A percentile compares a stretch with the other conserved stretches of the same genome.
Conservation (phyloP, 2,113 vertebrate species). For the Trogon melanurus region DNA sequence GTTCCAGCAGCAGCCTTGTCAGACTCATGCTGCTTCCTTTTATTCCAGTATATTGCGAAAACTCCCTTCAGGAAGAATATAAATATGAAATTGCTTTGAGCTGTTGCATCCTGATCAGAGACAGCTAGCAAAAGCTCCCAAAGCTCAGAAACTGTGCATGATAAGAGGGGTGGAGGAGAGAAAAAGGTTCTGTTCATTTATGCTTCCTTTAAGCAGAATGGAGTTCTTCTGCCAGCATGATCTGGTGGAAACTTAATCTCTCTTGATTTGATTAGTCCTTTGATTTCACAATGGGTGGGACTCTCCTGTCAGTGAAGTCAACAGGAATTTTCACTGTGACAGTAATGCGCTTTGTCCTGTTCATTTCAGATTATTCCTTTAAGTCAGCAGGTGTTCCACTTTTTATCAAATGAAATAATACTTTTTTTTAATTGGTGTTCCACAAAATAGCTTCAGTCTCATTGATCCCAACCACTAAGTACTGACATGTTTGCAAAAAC, state of each 20-base stretch:
- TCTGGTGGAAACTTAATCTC: neutral
- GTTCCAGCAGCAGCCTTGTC: neutral
- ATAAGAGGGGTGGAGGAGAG: neutral
- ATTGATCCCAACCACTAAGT: neutral
- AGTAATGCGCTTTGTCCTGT: neutral
- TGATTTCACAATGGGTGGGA: constrained; percentile 1
- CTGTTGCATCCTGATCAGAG: neutral
- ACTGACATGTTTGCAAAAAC: neutral
- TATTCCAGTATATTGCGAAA: neutral
- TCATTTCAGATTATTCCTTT: neutral
- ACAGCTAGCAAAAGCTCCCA: neutral
- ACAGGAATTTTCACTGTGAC: neutral
- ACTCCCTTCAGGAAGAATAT: neutral
- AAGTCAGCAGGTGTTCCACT: neutral
- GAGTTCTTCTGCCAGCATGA: neutral
- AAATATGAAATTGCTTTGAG: neutral
- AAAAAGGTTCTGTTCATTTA: neutral
- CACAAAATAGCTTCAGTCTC: neutral
- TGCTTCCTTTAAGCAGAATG: neutral
- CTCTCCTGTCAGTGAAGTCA: neutral
- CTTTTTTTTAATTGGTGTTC: neutral
- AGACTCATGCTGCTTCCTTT: neutral
- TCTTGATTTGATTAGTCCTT: neutral
- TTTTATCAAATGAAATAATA: neutral
- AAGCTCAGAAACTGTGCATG: neutral